These are phyloP conservation scores for Onychostoma macrolepis DNA, from an alignment of 2,113 vertebrate genomes.

Conservation along the genomic window DNA sequence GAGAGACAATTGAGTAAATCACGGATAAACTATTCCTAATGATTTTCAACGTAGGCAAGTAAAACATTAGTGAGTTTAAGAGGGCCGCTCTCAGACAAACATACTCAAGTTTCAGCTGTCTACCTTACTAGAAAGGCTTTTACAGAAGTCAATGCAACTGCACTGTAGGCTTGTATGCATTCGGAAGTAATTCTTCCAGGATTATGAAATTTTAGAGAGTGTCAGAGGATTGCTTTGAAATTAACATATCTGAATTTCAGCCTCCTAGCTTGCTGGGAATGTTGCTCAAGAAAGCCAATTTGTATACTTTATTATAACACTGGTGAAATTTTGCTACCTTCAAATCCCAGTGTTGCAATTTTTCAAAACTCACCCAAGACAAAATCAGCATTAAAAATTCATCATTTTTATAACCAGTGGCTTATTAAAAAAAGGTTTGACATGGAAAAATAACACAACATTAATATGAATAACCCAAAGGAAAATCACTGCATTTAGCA, in stretches of 20 bases:
- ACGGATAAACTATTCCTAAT: not conserved
- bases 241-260: not conserved
- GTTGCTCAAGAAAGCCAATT: not conserved
- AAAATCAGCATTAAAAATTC: not conserved
- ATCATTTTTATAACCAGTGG: not conserved
- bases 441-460: not conserved
- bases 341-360: not conserved
- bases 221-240: not conserved
- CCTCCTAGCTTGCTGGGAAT: not conserved
- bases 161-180: not conserved
- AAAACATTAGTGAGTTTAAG: not conserved
- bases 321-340: not conserved
- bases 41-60: not conserved
- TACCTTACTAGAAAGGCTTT: constrained; percentile 24
- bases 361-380: not conserved
- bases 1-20: not conserved
- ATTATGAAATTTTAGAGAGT: not conserved
- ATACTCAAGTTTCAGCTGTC: constrained; percentile 9
- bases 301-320: not conserved
- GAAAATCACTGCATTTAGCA: not conserved
- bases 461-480: not conserved
- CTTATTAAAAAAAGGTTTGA: not conserved
- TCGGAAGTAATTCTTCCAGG: not conserved
- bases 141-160: constrained; percentile 6
- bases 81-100: not conserved